These are phyloP conservation scores for Saxicola maurus DNA, from an alignment of 2,797 vertebrate genomes.

Conservation along the genomic window DNA sequence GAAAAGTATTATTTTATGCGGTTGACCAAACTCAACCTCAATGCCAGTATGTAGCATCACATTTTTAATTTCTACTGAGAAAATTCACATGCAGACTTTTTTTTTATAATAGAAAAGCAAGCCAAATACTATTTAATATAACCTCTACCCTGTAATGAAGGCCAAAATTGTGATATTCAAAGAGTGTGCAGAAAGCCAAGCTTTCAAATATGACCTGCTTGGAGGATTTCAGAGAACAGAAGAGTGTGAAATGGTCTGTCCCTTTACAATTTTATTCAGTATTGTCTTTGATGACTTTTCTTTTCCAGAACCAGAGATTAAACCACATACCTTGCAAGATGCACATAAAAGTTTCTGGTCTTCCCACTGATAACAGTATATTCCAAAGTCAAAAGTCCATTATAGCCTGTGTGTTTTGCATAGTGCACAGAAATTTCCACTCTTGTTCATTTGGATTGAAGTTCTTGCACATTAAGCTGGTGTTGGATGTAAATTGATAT, in stretches of 20 bases:
- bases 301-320: background rate
- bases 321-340: background rate
- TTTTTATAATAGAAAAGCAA: background rate
- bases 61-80: conserved; percentile 35
- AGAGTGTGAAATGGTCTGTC: background rate
- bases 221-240: background rate
- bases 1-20: conserved; percentile 2
- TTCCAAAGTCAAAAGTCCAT: background rate
- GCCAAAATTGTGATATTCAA: conserved; percentile 10
- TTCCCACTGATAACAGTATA: background rate
- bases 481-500: conserved; percentile 26
- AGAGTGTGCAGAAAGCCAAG: conserved; percentile 1
- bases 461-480: conserved; percentile 6
- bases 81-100: background rate
- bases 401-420: background rate
- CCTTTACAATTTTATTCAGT: background rate
- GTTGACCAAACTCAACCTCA: conserved; percentile 25
- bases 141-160: background rate
- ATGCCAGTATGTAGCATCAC: background rate
- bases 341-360: background rate
- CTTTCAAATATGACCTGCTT: background rate
- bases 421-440: background rate
- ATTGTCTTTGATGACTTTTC: background rate
- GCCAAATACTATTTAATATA: background rate
- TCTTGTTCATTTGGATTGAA: background rate